Conservation (phyloP, 2,888 invertebrate species). For the Agrypnus murinus region DNA sequence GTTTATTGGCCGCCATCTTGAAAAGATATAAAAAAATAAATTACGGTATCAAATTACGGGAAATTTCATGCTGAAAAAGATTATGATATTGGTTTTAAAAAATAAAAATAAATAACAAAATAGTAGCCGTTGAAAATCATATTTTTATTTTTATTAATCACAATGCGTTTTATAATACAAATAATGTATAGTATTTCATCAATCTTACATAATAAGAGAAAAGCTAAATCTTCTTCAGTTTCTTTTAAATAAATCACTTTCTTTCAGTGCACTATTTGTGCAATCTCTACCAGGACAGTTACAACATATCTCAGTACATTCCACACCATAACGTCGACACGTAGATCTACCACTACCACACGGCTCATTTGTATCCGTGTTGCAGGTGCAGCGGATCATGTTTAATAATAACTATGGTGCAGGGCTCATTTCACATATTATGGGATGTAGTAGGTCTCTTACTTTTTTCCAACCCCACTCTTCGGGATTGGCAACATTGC, state of each 20-base stretch:
- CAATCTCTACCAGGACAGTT: constrained; percentile 15
- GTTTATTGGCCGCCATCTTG: constrained; percentile 1
- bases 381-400: constrained; percentile 3
- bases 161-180: too few relatives aligned
- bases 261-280: constrained; percentile 20
- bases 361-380: constrained; percentile 15
- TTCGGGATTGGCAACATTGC: constrained; percentile 20
- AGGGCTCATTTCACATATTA: constrained; percentile 25
- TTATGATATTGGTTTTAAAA: too few relatives aligned
- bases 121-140: too few relatives aligned
- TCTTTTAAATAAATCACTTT: constrained; percentile 16
- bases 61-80: background rate
- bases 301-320: constrained; percentile 8
- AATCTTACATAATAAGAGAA: constrained; percentile 1
- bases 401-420: constrained; percentile 7
- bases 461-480: constrained; percentile 22
- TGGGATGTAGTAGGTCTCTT: constrained; percentile 18
- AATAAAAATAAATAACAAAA: too few relatives aligned
- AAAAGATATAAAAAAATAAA: background rate
- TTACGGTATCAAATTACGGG: constrained; percentile 1
- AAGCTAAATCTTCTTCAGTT: constrained; percentile 13
- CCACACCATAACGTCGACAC: constrained; percentile 5
- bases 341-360: constrained; percentile 17
- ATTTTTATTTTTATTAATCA: too few relatives aligned
- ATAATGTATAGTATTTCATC: too few relatives aligned